Evolutionary conservation across 2,113 vertebrate genomes (phyloP), one percentile per base, ranked within the genome.

Genomic region (Pantherophis guttatus): DNA sequence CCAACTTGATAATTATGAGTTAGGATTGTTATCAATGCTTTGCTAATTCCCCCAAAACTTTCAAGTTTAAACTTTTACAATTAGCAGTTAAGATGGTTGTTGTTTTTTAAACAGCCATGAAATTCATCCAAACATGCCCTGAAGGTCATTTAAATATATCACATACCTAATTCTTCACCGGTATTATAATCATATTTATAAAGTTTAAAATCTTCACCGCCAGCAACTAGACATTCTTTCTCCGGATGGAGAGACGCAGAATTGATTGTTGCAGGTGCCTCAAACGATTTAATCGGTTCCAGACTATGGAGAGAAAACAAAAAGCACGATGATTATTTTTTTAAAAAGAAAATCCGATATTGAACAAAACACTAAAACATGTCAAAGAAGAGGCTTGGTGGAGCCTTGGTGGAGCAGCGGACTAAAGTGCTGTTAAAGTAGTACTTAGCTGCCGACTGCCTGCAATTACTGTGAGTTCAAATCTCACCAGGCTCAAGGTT

Each of bases 101-200:
- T 26, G 59, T 81, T 57, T 23, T 12, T 85, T 48, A n/a, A 93
- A 85, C 39, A 81, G 65, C 48, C 24, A 81, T 10, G 59, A 8
- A 81, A n/a, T 13, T 52, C 1, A 44, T 48, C n/a, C 17, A 88
- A 54, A 52, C 44, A 65, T 62, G n/a, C 19, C 62, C 29, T 93
- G n/a, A 50, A 44, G 4, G 2, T 53, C 33, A 86, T 5, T 92
- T 3, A 1, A 62, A 91, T 88, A 50, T 88, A 0, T 90, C 9
- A 93, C 98, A 96, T 96, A 99, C 99, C 99, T 93, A 99, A 97
- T 96, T 99, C 99, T 96, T 99, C 99, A 95, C 98, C 99, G 81
- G 98, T 99, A 96, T 98, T 98, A 97, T 99, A 99, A 98, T 99
- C 99, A 95, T 98, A 99, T 95, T 99, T 99, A 97, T 99, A 99